Percentiles rank a stretch among this genome's conserved stretches.
phyloP scores from a whole-genome alignment of 2,888 invertebrate species.

The Drosophila acutilabella region DNA sequence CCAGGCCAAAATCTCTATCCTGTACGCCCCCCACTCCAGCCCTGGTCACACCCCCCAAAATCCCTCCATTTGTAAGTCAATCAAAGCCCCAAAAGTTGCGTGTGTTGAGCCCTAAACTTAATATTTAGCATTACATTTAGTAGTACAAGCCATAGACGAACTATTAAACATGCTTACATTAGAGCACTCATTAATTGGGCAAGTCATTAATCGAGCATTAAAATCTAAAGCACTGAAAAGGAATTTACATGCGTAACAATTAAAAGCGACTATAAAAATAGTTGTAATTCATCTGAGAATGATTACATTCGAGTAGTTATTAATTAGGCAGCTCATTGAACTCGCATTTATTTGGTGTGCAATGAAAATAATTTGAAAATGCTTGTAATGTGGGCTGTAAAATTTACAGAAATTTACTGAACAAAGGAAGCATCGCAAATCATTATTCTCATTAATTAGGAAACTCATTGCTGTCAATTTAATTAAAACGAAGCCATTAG shows the following conservation, averaged over 20 bases:
- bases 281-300: not conserved
- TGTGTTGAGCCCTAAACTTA: conserved; percentile 34
- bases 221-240: not conserved
- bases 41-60: not conserved
- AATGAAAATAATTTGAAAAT: not conserved
- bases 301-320: not conserved
- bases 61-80: conserved; percentile 27
- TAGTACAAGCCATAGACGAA: conserved; percentile 1
- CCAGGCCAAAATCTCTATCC: conserved; percentile 39
- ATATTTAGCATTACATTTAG: conserved; percentile 25
- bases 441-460: conserved; percentile 2
- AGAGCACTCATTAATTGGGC: conserved; percentile 18
- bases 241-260: not conserved
- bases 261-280: not conserved
- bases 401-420: not conserved
- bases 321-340: not conserved
- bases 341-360: not conserved
- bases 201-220: conserved; percentile 12
- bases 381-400: not conserved
- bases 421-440: no score
- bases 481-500: no score
- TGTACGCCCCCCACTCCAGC: not conserved
- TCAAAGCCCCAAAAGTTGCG: conserved; percentile 52
- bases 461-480: not conserved
- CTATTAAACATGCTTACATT: conserved; percentile 17